Evolutionary conservation across 30 jellyfish, hydroid and myxozoan species (phyloP).

Genomic region (Haliclystus octoradiatus): DNA sequence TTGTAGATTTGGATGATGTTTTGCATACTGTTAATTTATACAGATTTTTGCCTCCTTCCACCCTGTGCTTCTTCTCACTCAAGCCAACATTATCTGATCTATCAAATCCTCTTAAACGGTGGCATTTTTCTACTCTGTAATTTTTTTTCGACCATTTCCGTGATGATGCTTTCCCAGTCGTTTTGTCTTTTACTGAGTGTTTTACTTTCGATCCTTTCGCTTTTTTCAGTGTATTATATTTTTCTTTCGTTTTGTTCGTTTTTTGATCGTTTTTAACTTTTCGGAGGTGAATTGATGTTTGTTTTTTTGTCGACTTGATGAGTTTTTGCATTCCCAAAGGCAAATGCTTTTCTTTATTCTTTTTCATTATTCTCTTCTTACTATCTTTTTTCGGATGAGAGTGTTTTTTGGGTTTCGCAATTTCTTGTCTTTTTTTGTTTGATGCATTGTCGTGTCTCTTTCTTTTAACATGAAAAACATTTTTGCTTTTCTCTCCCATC

Average conservation of each 20-base stretch:
- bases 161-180: not conserved
- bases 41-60: not conserved
- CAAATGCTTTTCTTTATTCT: not conserved
- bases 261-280: no score
- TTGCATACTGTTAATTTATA: not conserved
- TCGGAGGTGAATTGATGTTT: no score
- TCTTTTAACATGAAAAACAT: no score
- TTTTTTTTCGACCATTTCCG: not conserved
- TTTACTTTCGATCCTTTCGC: not conserved
- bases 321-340: not conserved
- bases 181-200: not conserved
- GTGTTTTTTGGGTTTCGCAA: not conserved
- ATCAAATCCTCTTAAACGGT: not conserved
- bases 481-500: not conserved
- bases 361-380: not conserved
- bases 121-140: not conserved
- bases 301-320: not conserved
- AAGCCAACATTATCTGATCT: not conserved
- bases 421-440: not conserved
- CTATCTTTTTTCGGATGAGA: not conserved
- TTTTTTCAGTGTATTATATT: not conserved
- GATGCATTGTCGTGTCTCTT: not conserved
- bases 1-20: no score
- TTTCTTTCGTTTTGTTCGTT: no score
- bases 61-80: not conserved